Conservation (phyloP, 2,888 invertebrate genomes). For the Abrostola tripartita region DNA sequence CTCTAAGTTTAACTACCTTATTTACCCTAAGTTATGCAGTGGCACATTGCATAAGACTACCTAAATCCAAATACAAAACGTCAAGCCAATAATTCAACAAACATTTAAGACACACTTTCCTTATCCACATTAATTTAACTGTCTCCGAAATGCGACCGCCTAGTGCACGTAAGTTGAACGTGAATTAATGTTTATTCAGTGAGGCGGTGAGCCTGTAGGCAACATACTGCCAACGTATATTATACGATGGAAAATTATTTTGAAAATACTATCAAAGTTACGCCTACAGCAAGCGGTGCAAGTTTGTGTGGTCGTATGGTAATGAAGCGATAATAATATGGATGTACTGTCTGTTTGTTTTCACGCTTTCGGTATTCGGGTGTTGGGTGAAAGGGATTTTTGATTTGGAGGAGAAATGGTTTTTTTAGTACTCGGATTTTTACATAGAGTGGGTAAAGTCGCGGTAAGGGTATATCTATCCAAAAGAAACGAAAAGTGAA, state of each 20-base stretch:
- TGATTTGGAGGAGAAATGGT: not conserved
- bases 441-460: no score
- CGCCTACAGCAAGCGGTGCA: slow-evolving; percentile 50
- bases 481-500: no score
- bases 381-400: not conserved
- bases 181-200: slow-evolving; percentile 58
- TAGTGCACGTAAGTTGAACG: slow-evolving; percentile 30
- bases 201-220: slow-evolving; percentile 42
- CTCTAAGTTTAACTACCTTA: no score
- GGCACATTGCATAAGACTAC: not conserved
- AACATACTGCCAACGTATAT: slow-evolving; percentile 30
- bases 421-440: no score
- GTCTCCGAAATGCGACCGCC: slow-evolving; percentile 31
- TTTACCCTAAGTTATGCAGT: no score
- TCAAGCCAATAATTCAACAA: slow-evolving; percentile 21
- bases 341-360: slow-evolving; percentile 11
- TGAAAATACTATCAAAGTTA: slow-evolving; percentile 61
- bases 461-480: no score
- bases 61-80: slow-evolving; percentile 1
- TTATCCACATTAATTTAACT: slow-evolving; percentile 44
- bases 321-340: slow-evolving; percentile 38
- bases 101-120: slow-evolving; percentile 36
- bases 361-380: slow-evolving; percentile 4
- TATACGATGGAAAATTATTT: slow-evolving; percentile 60
- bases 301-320: slow-evolving; percentile 63